phyloP scores from a whole-genome alignment of 2,888 invertebrate species.

The Lamproptera curius region DNA sequence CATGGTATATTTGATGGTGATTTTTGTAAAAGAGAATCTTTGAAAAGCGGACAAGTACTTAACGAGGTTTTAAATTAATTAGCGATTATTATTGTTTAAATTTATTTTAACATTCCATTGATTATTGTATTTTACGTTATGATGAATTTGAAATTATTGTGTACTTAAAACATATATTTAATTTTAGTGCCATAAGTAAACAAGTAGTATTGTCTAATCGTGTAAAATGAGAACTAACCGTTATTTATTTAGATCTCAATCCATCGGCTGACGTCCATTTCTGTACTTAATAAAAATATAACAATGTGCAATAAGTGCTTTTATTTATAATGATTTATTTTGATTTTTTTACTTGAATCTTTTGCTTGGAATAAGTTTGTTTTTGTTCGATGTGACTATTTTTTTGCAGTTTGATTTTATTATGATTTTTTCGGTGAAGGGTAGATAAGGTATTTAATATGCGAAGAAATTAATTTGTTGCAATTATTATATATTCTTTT shows the following conservation, averaged over 20 bases:
- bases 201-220: slow-evolving; percentile 26
- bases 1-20: slow-evolving; percentile 13
- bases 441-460: slow-evolving; percentile 44
- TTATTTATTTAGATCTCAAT: slow-evolving; percentile 40
- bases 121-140: slow-evolving; percentile 26
- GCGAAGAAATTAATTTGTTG: slow-evolving; percentile 39
- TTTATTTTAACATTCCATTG: slow-evolving; percentile 35
- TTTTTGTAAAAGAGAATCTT: slow-evolving; percentile 11
- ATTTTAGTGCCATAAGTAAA: slow-evolving; percentile 62
- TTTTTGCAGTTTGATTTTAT: slow-evolving; percentile 23
- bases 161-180: slow-evolving; percentile 28
- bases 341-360: slow-evolving; percentile 7
- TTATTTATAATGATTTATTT: slow-evolving; percentile 15
- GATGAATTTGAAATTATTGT: slow-evolving; percentile 27
- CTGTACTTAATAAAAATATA: slow-evolving; percentile 27
- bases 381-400: background rate
- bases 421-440: slow-evolving; percentile 52
- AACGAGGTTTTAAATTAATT: slow-evolving; percentile 23
- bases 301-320: slow-evolving; percentile 22
- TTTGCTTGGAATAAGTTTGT: slow-evolving; percentile 13
- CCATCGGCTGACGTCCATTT: slow-evolving; percentile 42
- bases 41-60: slow-evolving; percentile 23
- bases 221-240: slow-evolving; percentile 16
- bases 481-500: slow-evolving; percentile 60
- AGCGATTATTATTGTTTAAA: slow-evolving; percentile 26